phyloP scores from a whole-genome alignment of 1,140 invertebrate species.

The Chelonus insularis region DNA sequence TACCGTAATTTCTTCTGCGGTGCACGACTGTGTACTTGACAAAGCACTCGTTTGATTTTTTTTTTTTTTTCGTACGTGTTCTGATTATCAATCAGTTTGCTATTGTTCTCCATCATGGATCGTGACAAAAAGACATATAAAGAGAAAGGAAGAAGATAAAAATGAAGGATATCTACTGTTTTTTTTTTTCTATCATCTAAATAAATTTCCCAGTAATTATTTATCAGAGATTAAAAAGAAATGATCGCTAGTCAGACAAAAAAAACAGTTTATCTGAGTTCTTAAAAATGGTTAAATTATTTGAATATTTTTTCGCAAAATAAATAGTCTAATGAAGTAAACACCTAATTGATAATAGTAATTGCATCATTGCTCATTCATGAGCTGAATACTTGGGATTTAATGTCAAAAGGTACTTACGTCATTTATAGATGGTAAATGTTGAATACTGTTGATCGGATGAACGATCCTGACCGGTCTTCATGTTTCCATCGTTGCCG shows the following conservation, averaged over 20 bases:
- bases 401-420: slow-evolving; percentile 43
- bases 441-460: slow-evolving; percentile 44
- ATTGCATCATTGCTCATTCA: slow-evolving; percentile 23
- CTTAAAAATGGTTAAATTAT: too few species aligned
- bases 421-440: slow-evolving; percentile 56
- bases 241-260: too few species aligned
- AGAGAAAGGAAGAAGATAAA: not conserved
- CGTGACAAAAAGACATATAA: not conserved
- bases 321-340: not conserved
- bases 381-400: slow-evolving; percentile 16
- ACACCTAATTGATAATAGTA: slow-evolving; percentile 24
- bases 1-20: not conserved
- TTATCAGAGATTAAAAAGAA: too few species aligned
- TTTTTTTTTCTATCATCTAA: too few species aligned
- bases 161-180: too few species aligned
- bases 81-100: slow-evolving; percentile 9
- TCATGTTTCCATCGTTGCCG: slow-evolving; percentile 56
- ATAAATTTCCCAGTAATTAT: too few species aligned
- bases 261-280: too few species aligned
- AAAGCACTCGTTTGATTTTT: not conserved
- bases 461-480: slow-evolving; percentile 40
- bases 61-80: slow-evolving; percentile 1
- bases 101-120: not conserved
- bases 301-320: too few species aligned
- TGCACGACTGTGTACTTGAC: not conserved